Conservation (phyloP, 2,113 vertebrate species). For the Riparia riparia region DNA sequence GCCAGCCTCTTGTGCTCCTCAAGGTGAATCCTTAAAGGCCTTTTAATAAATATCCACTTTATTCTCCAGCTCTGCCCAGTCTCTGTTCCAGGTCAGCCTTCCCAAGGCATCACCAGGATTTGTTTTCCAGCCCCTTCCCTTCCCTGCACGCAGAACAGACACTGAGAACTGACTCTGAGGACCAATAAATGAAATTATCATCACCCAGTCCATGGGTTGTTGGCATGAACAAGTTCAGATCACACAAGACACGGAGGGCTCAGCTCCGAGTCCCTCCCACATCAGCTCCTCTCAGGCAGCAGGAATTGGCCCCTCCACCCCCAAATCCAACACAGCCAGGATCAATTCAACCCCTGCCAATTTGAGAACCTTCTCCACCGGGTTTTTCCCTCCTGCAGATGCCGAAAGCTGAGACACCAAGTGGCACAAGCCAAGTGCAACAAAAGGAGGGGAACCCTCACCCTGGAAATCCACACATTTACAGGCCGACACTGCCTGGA, state of each 20-base stretch:
- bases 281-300: neutral
- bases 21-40: neutral
- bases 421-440: neutral
- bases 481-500: neutral
- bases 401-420: neutral
- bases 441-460: neutral
- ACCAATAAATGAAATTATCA: neutral
- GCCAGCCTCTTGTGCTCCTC: neutral
- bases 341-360: neutral
- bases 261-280: neutral
- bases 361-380: rapidly evolving
- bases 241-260: neutral
- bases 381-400: neutral
- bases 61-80: neutral
- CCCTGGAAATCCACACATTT: neutral
- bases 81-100: neutral
- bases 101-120: neutral
- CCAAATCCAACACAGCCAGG: neutral
- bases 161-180: neutral
- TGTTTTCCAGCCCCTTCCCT: neutral
- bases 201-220: neutral
- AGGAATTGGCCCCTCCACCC: neutral
- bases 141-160: neutral
- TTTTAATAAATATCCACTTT: neutral
- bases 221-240: neutral